Base-by-base conservation (phyloP, 2,888 invertebrate species). In the Branchipolynoe longqiensis region DNA sequence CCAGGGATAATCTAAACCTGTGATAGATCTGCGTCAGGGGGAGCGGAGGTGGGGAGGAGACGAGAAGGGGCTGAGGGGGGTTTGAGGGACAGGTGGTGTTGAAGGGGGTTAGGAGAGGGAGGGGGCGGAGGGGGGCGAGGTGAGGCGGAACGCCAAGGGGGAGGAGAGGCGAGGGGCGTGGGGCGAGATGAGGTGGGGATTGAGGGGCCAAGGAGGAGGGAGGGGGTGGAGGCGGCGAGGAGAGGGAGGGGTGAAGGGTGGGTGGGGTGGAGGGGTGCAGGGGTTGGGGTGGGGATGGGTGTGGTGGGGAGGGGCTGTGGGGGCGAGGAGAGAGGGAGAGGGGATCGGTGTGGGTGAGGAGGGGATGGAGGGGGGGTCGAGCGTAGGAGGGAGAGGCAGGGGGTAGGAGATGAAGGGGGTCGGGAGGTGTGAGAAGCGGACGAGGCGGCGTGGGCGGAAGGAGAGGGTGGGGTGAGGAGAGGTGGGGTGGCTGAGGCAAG, bases 321-420 rank as follows among this genome's bases (percentile, higher is more conserved):
- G 25, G 58, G 58, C 58, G 25, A 25, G 58, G 58, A n/a, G 58
- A 58, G 58, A n/a, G n/a, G 25, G 58, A 4, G 58, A n/a, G n/a
- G 58, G 58, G 58, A 18, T n/a, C n/a, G 58, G 58, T 18, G n/a
- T n/a, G 58, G 58, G 58, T 58, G 58, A 58, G 58, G 58, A 4
- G 4, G 4, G n/a, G n/a, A n/a, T n/a, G n/a, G n/a, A n/a, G n/a
- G 8, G 8, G 58, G 25, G 58, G 58, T 25, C 14, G 58, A 25
- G 58, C 25, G 58, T n/a, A 25, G 58, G n/a, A 58, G 58, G 58
- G 58, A n/a, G 58, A n/a, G 58, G 58, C 58, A 58, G 58, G 58
- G 58, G 14, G 58, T 18, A 25, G 58, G n/a, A 58, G 58, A n/a
- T n/a, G 58, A 58, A 25, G 58, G n/a, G 25, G 58, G 58, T 18